Evolutionary conservation across 30 jellyfish, hydroid and myxozoan species (phyloP).

Genomic region (Sanderia malayensis): DNA sequence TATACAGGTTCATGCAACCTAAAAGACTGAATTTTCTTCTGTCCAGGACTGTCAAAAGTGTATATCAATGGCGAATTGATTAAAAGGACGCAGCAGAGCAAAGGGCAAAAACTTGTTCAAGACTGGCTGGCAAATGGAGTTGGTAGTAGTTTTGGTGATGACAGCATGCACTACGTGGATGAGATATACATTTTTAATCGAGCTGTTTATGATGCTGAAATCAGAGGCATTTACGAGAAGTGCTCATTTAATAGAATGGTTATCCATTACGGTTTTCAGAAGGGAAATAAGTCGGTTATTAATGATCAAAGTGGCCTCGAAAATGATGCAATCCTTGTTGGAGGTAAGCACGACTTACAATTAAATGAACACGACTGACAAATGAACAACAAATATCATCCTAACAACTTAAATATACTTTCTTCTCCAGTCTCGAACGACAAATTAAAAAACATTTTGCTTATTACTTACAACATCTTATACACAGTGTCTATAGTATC

Average conservation of each 20-base stretch:
- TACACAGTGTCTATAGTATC: too few species aligned
- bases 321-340: conserved; percentile 83
- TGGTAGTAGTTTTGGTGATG: conserved; percentile 84
- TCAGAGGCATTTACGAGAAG: conserved; percentile 55
- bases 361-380: too few species aligned
- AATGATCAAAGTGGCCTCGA: conserved; percentile 94
- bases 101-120: conserved; percentile 76
- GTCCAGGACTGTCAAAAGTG: conserved; percentile 76
- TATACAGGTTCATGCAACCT: too few species aligned
- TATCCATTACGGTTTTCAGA: conserved; percentile 95
- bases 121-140: conserved; percentile 95
- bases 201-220: conserved; percentile 77
- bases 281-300: conserved; percentile 75
- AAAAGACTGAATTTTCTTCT: neutral
- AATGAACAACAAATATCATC: too few species aligned
- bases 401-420: too few species aligned
- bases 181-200: conserved; percentile 76
- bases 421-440: too few species aligned
- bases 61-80: conserved; percentile 84
- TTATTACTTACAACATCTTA: too few species aligned
- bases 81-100: conserved; percentile 58
- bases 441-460: too few species aligned
- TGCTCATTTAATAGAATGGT: conserved; percentile 93
- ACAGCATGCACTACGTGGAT: conserved; percentile 92
- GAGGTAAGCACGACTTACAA: conserved; percentile 85